phyloP scores from a whole-genome alignment of 2,888 invertebrate species.

The Meghimatium bilineatum region DNA sequence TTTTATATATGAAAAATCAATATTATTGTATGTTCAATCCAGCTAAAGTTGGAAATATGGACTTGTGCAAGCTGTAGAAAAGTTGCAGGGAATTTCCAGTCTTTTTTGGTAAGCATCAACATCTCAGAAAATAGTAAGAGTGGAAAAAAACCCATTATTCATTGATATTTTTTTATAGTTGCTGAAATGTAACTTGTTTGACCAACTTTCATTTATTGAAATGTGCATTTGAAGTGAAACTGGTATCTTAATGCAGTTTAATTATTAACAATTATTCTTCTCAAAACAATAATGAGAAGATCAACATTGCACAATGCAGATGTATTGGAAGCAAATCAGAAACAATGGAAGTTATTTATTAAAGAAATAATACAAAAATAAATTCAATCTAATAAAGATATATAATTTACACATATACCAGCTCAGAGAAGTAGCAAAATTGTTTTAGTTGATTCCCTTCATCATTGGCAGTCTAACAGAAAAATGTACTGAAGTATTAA shows the following conservation, averaged over 20 bases:
- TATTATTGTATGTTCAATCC: not conserved
- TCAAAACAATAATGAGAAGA: too few relatives aligned
- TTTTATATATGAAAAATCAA: not conserved
- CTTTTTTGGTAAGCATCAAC: constrained; percentile 38
- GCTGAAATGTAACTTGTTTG: not conserved
- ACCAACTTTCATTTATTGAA: not conserved
- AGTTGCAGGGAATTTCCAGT: constrained; percentile 47
- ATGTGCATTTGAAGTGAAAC: not conserved
- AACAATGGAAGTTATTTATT: not conserved
- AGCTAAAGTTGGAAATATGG: constrained; percentile 49
- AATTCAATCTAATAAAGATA: not conserved
- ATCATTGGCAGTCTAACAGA: not conserved
- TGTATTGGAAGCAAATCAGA: too few relatives aligned
- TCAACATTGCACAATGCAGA: too few relatives aligned
- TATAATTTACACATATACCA: not conserved
- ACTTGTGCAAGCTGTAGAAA: constrained; percentile 48
- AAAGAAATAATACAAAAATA: not conserved
- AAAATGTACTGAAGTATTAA: not conserved
- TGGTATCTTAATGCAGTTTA: not conserved
- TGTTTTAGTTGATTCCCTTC: not conserved
- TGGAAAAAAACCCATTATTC: too few relatives aligned
- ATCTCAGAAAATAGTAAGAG: too few relatives aligned
- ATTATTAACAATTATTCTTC: too few relatives aligned
- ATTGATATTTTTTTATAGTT: too few relatives aligned
- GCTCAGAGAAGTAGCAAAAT: not conserved